phyloP scores from a whole-genome alignment of 2,113 vertebrate genomes.

The Zosterops hypoxanthus region DNA sequence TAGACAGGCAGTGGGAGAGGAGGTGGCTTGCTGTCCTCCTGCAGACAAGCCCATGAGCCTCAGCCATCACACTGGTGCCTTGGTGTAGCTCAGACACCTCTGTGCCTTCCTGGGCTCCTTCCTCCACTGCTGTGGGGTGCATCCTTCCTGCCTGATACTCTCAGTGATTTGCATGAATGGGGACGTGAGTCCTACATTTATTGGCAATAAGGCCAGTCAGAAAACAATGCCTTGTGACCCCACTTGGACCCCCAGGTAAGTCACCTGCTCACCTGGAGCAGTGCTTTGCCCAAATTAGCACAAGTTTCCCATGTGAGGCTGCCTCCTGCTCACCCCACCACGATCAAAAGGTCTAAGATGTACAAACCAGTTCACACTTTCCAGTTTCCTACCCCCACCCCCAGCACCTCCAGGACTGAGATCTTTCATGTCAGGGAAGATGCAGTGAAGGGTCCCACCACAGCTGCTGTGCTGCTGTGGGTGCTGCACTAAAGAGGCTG shows the following conservation, averaged over 20 bases:
- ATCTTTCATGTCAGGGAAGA: not conserved
- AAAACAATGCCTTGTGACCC: not conserved
- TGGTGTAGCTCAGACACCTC: not conserved
- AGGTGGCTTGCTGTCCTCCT: not conserved
- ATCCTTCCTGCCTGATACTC: not conserved
- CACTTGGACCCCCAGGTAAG: not conserved
- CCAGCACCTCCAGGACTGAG: not conserved
- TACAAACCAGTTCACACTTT: not conserved
- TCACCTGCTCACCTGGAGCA: not conserved
- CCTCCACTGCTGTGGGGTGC: not conserved
- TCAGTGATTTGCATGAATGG: not conserved
- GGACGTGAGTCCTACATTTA: not conserved
- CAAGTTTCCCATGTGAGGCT: not conserved
- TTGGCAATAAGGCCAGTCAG: not conserved
- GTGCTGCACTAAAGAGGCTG: not conserved
- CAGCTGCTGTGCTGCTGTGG: accelerated
- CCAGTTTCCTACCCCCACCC: not conserved
- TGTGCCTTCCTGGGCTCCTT: not conserved
- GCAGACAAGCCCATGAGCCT: not conserved
- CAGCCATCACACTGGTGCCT: not conserved
- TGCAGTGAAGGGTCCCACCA: not conserved
- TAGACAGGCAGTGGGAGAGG: not conserved
- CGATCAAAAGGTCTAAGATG: not conserved
- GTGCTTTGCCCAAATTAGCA: not conserved
- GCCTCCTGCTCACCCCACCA: not conserved